Conservation (phyloP, 2,113 vertebrate genomes). For the Ailuropoda melanoleuca region DNA sequence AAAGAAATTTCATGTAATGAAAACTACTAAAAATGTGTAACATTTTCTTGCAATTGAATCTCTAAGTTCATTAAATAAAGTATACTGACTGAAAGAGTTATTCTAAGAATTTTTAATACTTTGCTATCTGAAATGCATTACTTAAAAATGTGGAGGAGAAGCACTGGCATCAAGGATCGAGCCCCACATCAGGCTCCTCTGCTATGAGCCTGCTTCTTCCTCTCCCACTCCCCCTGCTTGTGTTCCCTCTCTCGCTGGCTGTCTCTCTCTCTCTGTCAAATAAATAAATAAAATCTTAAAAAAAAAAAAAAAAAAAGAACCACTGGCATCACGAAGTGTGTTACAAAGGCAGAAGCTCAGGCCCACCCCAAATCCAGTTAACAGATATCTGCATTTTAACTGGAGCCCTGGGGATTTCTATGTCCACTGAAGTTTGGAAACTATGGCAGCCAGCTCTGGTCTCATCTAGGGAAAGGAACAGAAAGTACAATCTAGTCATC, state of each 20-base stretch:
- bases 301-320: no score
- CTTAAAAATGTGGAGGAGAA: not conserved
- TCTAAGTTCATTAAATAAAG: not conserved
- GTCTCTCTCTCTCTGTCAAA: no score
- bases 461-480: not conserved
- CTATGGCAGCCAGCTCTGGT: not conserved
- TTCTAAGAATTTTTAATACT: not conserved
- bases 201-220: no score
- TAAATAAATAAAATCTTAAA: no score
- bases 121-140: not conserved
- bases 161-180: not conserved
- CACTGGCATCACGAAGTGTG: not conserved
- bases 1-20: not conserved
- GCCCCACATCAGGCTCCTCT: no score
- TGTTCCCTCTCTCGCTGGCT: no score
- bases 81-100: not conserved
- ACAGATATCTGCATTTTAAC: not conserved
- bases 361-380: not conserved
- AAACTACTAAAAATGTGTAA: not conserved
- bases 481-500: not conserved
- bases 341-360: not conserved
- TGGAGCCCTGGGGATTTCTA: not conserved
- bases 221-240: no score
- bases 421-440: not conserved
- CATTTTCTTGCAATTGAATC: not conserved